These are phyloP conservation scores for Brassicogethes aeneus DNA, from an alignment of 2,888 invertebrate genomes.

Conservation along the genomic window DNA sequence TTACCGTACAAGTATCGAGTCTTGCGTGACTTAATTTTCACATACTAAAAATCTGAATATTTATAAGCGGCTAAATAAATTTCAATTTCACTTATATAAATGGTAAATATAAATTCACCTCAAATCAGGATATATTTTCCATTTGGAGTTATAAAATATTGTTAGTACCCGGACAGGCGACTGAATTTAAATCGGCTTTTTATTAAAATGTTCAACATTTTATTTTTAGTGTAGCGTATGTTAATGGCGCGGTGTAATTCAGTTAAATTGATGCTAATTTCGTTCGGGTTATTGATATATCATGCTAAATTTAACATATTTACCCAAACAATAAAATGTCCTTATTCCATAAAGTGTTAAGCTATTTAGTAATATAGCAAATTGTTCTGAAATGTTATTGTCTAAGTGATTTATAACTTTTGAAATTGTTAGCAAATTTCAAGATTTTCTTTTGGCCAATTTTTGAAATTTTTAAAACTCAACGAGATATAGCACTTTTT, in stretches of 20 bases:
- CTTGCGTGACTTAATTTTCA: not conserved
- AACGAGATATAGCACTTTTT: too few species aligned
- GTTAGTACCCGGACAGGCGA: not conserved
- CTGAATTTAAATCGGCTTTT: constrained; percentile 1
- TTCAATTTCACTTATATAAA: not conserved
- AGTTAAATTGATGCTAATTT: not conserved
- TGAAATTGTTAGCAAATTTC: too few species aligned
- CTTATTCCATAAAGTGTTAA: too few species aligned
- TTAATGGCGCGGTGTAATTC: not conserved
- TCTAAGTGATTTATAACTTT: too few species aligned
- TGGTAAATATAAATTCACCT: not conserved
- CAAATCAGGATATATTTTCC: not conserved
- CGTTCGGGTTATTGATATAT: not conserved
- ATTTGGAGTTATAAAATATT: not conserved
- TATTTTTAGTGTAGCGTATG: not conserved
- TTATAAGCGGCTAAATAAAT: not conserved
- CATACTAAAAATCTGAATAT: not conserved
- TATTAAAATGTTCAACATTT: constrained; percentile 1
- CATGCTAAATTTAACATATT: too few species aligned
- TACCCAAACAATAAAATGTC: too few species aligned
- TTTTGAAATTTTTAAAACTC: too few species aligned
- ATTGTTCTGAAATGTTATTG: too few species aligned
- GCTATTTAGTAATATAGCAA: too few species aligned
- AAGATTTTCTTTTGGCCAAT: too few species aligned
- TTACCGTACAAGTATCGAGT: not conserved